Evolutionary conservation across 2,113 vertebrate species (phyloP).

Genomic region (Micronycteris hirsuta): DNA sequence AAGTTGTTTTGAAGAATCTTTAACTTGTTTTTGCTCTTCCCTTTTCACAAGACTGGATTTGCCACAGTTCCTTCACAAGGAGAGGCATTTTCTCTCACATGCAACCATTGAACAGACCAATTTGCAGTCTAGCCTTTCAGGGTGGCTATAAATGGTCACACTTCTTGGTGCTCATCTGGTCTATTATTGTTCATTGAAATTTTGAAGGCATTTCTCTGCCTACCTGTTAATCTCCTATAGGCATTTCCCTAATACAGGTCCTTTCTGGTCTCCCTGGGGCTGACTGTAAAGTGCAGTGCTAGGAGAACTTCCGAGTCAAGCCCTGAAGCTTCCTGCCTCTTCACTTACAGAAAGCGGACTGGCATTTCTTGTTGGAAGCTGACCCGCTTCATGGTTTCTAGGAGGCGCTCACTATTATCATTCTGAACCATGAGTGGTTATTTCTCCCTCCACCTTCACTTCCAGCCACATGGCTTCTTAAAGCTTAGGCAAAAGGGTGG

Average conservation of each 20-base stretch:
- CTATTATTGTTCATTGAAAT: not conserved
- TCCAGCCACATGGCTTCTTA: not conserved
- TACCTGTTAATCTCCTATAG: not conserved
- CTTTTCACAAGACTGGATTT: not conserved
- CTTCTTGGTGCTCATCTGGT: not conserved
- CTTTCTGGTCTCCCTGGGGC: not conserved
- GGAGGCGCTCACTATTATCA: not conserved
- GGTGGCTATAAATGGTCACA: not conserved
- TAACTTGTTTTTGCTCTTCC: not conserved
- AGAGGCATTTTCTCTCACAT: not conserved
- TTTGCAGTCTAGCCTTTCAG: not conserved
- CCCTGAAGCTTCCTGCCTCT: not conserved
- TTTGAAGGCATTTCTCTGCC: not conserved
- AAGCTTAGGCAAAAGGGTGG: slow-evolving; percentile 32
- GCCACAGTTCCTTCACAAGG: not conserved
- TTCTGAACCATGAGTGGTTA: not conserved
- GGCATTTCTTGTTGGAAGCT: not conserved
- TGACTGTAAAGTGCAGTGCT: not conserved
- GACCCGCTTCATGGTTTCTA: not conserved
- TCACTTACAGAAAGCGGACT: not conserved
- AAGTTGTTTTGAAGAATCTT: not conserved
- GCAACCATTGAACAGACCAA: not conserved
- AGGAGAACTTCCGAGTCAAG: not conserved
- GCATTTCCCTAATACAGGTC: not conserved
- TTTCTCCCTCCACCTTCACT: not conserved